Evolutionary conservation across 2,113 vertebrate genomes (phyloP), one percentile per base, ranked within the genome.

Genomic region (Seriola aureovittata): DNA sequence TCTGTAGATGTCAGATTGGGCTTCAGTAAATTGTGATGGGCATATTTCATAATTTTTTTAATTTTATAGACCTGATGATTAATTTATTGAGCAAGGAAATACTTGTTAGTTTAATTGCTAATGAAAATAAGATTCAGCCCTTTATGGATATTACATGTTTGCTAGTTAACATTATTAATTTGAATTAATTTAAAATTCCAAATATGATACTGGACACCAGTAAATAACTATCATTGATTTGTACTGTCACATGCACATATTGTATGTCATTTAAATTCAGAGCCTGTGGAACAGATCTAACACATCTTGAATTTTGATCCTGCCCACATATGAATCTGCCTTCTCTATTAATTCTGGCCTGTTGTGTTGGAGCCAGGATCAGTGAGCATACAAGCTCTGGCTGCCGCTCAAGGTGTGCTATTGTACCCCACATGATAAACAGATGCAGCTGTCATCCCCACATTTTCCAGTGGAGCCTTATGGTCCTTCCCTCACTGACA

Each of bases 351-450:
- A 84, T 77, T 80, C 34, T 85, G 55, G 63, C 48, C 29, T 0
- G 34, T 36, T 52, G 65, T 66, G 63, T 63, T 38, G 32, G 54
- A 80, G 78, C 67, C 62, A 60, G 71, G 36, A 81, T 84, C 79
- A 75, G 70, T 75, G 81, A 66, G 77, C 86, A 83, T 71, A 65
- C 64, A 65, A 75, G 71, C 40, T 34, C 64, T 71, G 75, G 78
- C 71, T 82, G 78, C 64, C 68, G 84, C 74, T 89, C 82, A 89
- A 81, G 78, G 86, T 91, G 84, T 48, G 77, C 84, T 74, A 85
- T 88, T 90, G 84, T 85, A 76, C 71, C 71, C 81, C 34, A 71
- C 63, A 84, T 81, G 81, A 86, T 85, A 86, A 86, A 89, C 75
- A 85, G 78, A 83, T 81, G 77, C 84, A 85, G 79, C 79, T 85